phyloP scores from a whole-genome alignment of 2,888 invertebrate species.

The Drosophila algonquin region DNA sequence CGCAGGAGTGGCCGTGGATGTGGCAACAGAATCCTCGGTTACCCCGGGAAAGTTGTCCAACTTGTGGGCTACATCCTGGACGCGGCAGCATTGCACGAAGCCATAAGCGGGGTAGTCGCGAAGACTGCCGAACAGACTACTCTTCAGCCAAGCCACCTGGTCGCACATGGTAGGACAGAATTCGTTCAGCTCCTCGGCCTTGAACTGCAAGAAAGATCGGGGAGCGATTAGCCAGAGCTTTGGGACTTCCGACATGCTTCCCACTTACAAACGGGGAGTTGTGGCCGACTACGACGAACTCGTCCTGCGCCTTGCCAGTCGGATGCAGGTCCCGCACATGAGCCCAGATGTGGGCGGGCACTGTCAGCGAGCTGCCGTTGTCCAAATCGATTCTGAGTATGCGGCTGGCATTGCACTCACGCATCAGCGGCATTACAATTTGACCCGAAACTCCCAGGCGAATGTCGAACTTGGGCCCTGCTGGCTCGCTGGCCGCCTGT shows the following conservation, averaged over 20 bases:
- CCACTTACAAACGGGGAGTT: slow-evolving; percentile 57
- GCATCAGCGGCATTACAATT: slow-evolving; percentile 14
- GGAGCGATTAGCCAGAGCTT: too few relatives aligned
- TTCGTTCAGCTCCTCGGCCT: slow-evolving; percentile 9
- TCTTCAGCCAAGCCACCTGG: slow-evolving; percentile 48
- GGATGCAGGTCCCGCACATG: slow-evolving; percentile 42
- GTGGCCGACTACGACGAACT: slow-evolving; percentile 55
- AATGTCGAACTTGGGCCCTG: slow-evolving; percentile 37
- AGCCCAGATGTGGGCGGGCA: slow-evolving; percentile 58
- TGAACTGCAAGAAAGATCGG: slow-evolving; percentile 20
- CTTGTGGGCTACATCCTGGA: slow-evolving; percentile 47
- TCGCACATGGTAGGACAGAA: slow-evolving; percentile 56
- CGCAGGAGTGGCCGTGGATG: neutral
- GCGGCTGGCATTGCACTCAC: slow-evolving; percentile 34
- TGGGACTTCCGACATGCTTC: neutral
- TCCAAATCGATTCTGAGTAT: slow-evolving; percentile 18
- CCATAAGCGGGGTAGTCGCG: slow-evolving; percentile 45
- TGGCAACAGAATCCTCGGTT: neutral
- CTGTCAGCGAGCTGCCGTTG: slow-evolving; percentile 11
- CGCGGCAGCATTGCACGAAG: slow-evolving; percentile 51
- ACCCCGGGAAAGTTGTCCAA: slow-evolving; percentile 50
- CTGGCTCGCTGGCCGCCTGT: slow-evolving; percentile 10
- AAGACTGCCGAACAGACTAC: slow-evolving; percentile 39
- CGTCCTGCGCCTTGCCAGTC: slow-evolving; percentile 16
- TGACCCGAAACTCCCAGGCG: slow-evolving; percentile 53